phyloP scores from a whole-genome alignment of 2,888 invertebrate genomes.

The Drosophila borborema region DNA sequence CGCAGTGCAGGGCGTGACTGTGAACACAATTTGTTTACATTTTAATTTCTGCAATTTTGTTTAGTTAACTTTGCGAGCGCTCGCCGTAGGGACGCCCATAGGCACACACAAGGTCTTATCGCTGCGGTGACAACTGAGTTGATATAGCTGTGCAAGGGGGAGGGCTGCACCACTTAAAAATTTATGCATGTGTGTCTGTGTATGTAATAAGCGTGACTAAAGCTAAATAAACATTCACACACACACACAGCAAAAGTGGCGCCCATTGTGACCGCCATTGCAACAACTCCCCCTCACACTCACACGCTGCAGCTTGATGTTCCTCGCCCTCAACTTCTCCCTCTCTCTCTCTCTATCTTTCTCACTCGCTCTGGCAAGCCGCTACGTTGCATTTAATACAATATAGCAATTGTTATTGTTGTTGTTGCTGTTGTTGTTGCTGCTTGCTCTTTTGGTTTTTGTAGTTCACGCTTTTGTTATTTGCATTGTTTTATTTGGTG shows the following conservation, averaged over 20 bases:
- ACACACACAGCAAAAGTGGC: conserved; percentile 27
- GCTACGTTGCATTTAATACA: conserved; percentile 47
- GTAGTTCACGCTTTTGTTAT: conserved; percentile 65
- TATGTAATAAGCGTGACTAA: conserved; percentile 75
- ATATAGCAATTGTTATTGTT: conserved; percentile 39
- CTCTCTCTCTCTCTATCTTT: neutral
- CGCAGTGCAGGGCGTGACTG: conserved; percentile 45
- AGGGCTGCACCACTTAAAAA: conserved; percentile 45
- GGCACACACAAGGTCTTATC: conserved; percentile 67
- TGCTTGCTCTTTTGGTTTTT: conserved; percentile 33
- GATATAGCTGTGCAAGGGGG: conserved; percentile 19
- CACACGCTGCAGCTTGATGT: neutral
- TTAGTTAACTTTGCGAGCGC: conserved; percentile 65
- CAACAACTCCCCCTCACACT: conserved; percentile 49
- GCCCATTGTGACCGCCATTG: conserved; percentile 64
- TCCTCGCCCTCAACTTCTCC: neutral
- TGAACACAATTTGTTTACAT: conserved; percentile 80
- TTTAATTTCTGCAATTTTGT: conserved; percentile 82
- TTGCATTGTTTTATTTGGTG: conserved; percentile 71
- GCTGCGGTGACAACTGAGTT: conserved; percentile 57
- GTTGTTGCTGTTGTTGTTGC: conserved; percentile 2
- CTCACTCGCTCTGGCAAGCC: conserved; percentile 6
- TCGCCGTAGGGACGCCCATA: conserved; percentile 62
- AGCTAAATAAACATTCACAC: conserved; percentile 58
- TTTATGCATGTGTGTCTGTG: conserved; percentile 36